Conservation (phyloP, 2,113 vertebrate species). For the Nettapus auritus region DNA sequence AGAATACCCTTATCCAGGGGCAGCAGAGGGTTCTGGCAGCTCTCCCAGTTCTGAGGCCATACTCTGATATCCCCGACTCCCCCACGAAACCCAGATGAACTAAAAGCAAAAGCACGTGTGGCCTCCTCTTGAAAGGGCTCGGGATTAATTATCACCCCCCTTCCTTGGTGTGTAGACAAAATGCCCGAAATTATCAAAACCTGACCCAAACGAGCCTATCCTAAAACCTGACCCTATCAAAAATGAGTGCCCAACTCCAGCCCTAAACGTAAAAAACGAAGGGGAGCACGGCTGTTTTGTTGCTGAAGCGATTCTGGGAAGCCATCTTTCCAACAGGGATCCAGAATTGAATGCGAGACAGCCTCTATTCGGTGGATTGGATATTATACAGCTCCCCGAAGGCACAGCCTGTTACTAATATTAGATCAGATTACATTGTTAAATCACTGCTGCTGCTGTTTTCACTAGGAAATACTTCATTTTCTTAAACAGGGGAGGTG, state of each 20-base stretch:
- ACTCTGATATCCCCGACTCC: background rate
- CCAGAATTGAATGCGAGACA: background rate
- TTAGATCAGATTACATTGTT: conserved; percentile 59
- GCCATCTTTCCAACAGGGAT: conserved; percentile 20
- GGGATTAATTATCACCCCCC: background rate
- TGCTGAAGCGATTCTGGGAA: conserved; percentile 39
- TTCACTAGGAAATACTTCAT: conserved; percentile 44
- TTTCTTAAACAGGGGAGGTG: background rate
- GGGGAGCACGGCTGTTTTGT: background rate
- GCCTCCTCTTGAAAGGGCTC: background rate
- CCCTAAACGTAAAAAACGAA: background rate
- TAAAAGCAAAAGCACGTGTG: background rate
- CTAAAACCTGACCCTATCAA: background rate
- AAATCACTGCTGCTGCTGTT: conserved; percentile 21
- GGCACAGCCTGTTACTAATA: conserved; percentile 45
- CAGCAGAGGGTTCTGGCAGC: background rate
- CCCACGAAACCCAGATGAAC: background rate
- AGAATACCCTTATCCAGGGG: background rate
- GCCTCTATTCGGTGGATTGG: background rate
- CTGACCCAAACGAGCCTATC: too few relatives aligned
- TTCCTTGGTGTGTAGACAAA: background rate
- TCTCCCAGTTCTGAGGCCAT: background rate
- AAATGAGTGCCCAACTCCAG: background rate
- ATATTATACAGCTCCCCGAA: conserved; percentile 29
- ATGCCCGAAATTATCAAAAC: conserved; percentile 1